Conservation (phyloP, 2,888 invertebrate genomes). For the Andrena chrysosceles region DNA sequence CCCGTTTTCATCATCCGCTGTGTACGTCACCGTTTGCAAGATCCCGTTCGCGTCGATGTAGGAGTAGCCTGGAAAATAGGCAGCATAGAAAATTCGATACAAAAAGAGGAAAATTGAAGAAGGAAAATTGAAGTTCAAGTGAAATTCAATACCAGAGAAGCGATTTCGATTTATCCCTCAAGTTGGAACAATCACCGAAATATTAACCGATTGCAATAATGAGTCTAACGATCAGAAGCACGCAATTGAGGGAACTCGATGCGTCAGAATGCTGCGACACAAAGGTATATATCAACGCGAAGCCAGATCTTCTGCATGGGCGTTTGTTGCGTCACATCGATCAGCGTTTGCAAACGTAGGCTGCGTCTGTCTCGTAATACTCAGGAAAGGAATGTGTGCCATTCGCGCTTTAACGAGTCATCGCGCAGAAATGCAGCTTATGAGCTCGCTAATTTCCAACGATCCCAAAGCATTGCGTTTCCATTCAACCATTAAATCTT, state of each 20-base stretch:
- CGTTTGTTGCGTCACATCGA: slow-evolving; percentile 63
- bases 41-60: slow-evolving; percentile 89
- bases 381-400: slow-evolving; percentile 63
- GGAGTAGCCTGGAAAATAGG: slow-evolving; percentile 86
- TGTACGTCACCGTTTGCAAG: slow-evolving; percentile 88
- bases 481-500: no score
- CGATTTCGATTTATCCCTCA: neutral
- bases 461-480: no score
- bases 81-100: neutral
- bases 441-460: neutral
- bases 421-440: slow-evolving; percentile 23
- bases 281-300: neutral
- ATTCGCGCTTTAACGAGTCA: slow-evolving; percentile 52
- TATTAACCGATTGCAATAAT: neutral
- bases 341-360: slow-evolving; percentile 61
- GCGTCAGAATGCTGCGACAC: neutral
- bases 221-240: neutral
- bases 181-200: neutral
- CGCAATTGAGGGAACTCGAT: neutral
- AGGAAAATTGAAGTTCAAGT: neutral
- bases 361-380: slow-evolving; percentile 38
- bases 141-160: neutral
- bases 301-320: slow-evolving; percentile 56
- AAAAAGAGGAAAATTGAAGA: neutral
- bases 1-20: slow-evolving; percentile 87